Conservation (phyloP, 2,797 vertebrate species). For the Chelidonichthys spinosus region DNA sequence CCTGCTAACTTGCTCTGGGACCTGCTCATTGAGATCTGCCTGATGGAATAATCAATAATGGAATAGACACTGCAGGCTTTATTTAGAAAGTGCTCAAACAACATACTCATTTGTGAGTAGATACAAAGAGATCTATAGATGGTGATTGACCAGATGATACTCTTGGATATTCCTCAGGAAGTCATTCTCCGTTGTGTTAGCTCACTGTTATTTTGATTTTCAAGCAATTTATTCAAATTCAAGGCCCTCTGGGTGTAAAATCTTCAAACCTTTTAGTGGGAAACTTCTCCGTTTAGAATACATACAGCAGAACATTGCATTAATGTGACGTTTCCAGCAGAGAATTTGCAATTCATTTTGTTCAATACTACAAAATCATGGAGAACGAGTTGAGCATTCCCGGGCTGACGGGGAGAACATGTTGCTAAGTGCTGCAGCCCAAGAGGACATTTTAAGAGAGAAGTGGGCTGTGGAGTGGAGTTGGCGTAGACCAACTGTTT, state of each 20-base stretch:
- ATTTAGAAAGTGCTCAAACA: constrained; percentile 33
- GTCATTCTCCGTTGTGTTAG: constrained; percentile 17
- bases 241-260: background rate
- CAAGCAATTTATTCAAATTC: constrained; percentile 21
- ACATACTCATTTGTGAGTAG: background rate
- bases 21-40: constrained; percentile 11
- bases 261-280: constrained; percentile 17
- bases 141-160: constrained; percentile 10
- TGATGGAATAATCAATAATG: constrained; percentile 61
- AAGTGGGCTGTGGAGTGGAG: constrained; percentile 60
- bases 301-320: background rate
- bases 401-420: constrained; percentile 40
- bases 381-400: constrained; percentile 29
- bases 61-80: constrained; percentile 28
- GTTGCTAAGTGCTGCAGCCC: constrained; percentile 53
- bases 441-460: constrained; percentile 58
- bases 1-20: background rate
- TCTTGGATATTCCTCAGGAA: constrained; percentile 18
- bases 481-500: constrained; percentile 39
- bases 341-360: constrained; percentile 12
- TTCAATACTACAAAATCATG: constrained; percentile 8
- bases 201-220: constrained; percentile 20
- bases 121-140: constrained; percentile 13
- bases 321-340: constrained; percentile 20
- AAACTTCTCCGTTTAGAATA: background rate